A percentile compares a stretch with the other conserved stretches of the same genome.
phyloP scores from a whole-genome alignment of 2,797 vertebrate genomes.

The Podarcis lilfordi region DNA sequence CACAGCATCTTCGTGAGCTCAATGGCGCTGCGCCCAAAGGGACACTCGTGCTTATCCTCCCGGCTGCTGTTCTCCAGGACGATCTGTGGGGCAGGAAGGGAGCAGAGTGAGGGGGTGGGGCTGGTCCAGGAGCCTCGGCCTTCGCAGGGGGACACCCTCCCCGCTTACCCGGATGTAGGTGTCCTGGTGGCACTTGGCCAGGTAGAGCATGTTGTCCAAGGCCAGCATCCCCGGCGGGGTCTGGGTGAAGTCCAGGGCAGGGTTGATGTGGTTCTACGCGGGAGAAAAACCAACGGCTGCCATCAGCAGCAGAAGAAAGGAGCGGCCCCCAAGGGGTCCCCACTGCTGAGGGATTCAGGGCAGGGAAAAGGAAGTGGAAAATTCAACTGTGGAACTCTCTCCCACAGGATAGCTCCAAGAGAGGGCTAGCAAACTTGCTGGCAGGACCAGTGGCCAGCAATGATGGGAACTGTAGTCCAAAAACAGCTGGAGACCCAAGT shows the following conservation, averaged over 20 bases:
- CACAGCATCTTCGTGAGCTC: slow-evolving; percentile 97
- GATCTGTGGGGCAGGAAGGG: slow-evolving; percentile 60
- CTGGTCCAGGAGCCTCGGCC: accelerated
- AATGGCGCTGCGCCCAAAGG: slow-evolving; percentile 96
- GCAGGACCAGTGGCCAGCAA: no score
- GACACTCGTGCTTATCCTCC: slow-evolving; percentile 97
- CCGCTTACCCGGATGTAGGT: slow-evolving; percentile 94
- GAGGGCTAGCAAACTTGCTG: no score
- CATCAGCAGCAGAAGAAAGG: background rate
- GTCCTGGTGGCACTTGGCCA: slow-evolving; percentile 95
- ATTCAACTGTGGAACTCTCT: background rate
- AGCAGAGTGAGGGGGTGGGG: background rate
- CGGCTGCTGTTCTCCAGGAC: slow-evolving; percentile 95
- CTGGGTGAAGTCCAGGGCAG: slow-evolving; percentile 96
- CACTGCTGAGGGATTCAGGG: no score
- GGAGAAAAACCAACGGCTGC: background rate
- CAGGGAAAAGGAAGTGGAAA: background rate
- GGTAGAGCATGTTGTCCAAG: slow-evolving; percentile 97
- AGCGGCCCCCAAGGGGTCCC: no score
- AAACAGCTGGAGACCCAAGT: no score
- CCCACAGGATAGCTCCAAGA: no score
- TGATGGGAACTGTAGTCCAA: no score
- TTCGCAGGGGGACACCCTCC: slow-evolving; percentile 71
- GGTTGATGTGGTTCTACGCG: slow-evolving; percentile 93
- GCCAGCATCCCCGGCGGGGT: slow-evolving; percentile 98